Evolutionary conservation across 2,113 vertebrate species (phyloP).

Genomic region (Hemiscyllium ocellatum): DNA sequence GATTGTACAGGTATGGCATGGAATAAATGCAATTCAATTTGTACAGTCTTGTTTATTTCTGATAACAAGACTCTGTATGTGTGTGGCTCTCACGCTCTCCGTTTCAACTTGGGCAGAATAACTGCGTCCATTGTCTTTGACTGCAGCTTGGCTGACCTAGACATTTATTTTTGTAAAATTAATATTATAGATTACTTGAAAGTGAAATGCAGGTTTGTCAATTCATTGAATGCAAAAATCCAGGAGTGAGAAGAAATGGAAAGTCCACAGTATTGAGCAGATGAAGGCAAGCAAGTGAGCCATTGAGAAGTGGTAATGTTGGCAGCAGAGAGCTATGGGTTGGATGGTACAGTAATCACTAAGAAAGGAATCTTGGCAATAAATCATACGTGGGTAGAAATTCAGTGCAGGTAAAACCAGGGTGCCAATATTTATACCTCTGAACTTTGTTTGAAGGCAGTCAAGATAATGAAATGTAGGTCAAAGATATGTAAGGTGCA

Average conservation of each 20-base stretch:
- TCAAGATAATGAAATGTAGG: neutral
- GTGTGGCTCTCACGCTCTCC: neutral
- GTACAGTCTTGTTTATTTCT: neutral
- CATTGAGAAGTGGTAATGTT: neutral
- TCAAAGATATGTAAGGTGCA: neutral
- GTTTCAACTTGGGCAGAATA: no score
- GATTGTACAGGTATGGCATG: slow-evolving; percentile 67
- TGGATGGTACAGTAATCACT: neutral
- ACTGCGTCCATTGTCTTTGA: neutral
- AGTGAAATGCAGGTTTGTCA: fast-evolving
- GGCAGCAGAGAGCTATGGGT: neutral
- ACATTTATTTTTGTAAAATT: neutral
- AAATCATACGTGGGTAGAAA: neutral
- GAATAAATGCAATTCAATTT: fast-evolving
- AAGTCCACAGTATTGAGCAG: neutral
- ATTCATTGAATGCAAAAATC: neutral
- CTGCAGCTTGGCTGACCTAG: neutral
- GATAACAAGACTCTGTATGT: no score
- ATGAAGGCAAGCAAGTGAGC: neutral
- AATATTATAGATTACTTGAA: neutral
- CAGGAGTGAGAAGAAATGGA: neutral
- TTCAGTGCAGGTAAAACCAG: no score
- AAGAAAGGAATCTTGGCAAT: neutral
- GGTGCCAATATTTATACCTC: neutral
- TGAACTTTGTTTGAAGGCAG: neutral